These are phyloP conservation scores for Sisyra terminalis DNA, from an alignment of 2,888 invertebrate genomes.

Conservation along the genomic window DNA sequence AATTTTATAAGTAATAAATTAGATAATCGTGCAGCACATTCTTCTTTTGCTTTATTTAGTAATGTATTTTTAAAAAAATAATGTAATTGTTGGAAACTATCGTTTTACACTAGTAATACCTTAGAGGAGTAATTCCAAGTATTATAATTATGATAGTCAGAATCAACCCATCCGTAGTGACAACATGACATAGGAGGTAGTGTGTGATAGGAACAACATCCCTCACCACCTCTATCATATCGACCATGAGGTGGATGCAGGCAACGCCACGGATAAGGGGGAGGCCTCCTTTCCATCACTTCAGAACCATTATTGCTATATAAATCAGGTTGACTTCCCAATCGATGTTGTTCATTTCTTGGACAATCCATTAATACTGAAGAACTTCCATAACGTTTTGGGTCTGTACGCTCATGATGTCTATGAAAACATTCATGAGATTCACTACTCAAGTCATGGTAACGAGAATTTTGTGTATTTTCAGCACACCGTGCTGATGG, in stretches of 20 bases:
- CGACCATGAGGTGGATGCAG: not conserved
- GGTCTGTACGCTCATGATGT: constrained; percentile 34
- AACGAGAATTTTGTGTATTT: constrained; percentile 8
- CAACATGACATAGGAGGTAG: constrained; percentile 22
- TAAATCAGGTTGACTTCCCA: constrained; percentile 27
- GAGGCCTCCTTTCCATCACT: not conserved
- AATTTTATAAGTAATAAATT: too few species aligned
- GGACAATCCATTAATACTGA: constrained; percentile 24
- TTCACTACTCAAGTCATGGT: constrained; percentile 6
- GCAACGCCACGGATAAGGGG: not conserved
- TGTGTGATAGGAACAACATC: constrained; percentile 24
- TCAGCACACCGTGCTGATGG: not conserved
- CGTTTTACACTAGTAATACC: not conserved
- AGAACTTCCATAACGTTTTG: constrained; percentile 29
- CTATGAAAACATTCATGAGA: constrained; percentile 36
- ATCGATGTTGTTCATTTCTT: constrained; percentile 14
- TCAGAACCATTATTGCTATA: constrained; percentile 13
- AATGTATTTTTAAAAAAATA: too few species aligned
- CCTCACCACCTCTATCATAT: constrained; percentile 5
- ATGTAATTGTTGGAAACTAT: too few species aligned
- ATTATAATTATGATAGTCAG: constrained; percentile 19
- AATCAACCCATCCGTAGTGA: constrained; percentile 15
- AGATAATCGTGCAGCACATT: too few species aligned
- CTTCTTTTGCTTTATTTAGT: too few species aligned
- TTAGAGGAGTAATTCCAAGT: constrained; percentile 13